Conservation (phyloP, 2,797 vertebrate genomes). For the Pipistrellus pygmaeus region DNA sequence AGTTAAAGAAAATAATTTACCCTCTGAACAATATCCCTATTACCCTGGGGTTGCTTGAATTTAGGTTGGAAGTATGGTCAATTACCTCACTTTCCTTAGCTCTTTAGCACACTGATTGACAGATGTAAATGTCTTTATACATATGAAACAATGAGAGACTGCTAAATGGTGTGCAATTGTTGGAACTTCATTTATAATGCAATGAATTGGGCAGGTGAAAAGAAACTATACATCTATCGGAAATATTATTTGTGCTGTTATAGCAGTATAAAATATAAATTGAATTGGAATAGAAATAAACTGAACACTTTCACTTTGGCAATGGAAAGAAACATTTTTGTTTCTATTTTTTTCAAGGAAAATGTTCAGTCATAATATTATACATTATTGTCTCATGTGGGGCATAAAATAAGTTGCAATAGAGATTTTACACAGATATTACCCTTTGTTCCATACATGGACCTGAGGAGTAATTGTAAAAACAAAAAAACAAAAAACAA, state of each 20-base stretch:
- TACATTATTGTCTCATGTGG: neutral
- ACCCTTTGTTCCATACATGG: neutral
- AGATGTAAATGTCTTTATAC: slow-evolving; percentile 74
- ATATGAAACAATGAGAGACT: slow-evolving; percentile 50
- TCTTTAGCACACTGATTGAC: slow-evolving; percentile 47
- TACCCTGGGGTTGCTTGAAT: slow-evolving; percentile 59
- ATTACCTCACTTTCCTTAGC: slow-evolving; percentile 51
- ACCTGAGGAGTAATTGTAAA: neutral
- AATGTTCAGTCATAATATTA: slow-evolving; percentile 12
- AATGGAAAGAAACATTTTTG: neutral
- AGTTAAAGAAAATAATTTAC: slow-evolving; percentile 79
- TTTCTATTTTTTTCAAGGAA: slow-evolving; percentile 35
- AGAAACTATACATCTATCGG: neutral
- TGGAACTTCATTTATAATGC: slow-evolving; percentile 56
- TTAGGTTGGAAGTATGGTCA: slow-evolving; percentile 38
- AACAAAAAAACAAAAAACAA: too few relatives aligned
- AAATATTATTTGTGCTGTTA: neutral
- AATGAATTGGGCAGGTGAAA: neutral
- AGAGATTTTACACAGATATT: neutral
- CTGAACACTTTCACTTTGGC: slow-evolving; percentile 18
- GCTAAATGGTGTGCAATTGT: slow-evolving; percentile 45
- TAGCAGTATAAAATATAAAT: neutral
- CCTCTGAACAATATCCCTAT: slow-evolving; percentile 67
- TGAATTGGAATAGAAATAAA: slow-evolving; percentile 28
- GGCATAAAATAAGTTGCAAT: neutral